Percentiles rank a stretch among this genome's conserved stretches.
These are phyloP conservation scores for Rhaphigaster nebulosa DNA, from an alignment of 2,888 invertebrate genomes.

Conservation along the genomic window DNA sequence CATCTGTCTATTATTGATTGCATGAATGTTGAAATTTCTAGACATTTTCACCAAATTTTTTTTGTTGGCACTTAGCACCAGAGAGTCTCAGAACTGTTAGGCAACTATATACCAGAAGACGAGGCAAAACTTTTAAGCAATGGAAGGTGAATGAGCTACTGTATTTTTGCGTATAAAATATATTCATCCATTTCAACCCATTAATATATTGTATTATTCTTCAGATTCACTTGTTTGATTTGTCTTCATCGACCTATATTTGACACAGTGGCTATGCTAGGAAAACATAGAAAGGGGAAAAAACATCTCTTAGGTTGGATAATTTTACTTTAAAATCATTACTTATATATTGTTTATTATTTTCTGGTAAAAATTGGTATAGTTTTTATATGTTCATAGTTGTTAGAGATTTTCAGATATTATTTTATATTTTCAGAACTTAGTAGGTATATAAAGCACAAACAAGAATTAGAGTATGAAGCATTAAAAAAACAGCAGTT, in stretches of 20 bases:
- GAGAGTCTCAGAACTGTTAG: slow-evolving; percentile 65
- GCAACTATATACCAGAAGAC: slow-evolving; percentile 65
- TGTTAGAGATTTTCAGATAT: neutral
- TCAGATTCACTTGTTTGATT: slow-evolving; percentile 66
- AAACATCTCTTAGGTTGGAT: slow-evolving; percentile 65
- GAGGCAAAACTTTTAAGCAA: slow-evolving; percentile 66
- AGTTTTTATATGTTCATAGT: neutral
- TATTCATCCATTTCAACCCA: neutral
- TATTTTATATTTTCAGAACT: slow-evolving; percentile 65
- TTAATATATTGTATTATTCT: slow-evolving; percentile 41
- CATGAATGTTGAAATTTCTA: no score
- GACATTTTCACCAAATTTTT: no score
- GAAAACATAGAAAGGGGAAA: slow-evolving; percentile 66
- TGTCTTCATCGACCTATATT: slow-evolving; percentile 66
- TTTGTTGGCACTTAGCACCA: slow-evolving; percentile 62
- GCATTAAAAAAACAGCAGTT: slow-evolving; percentile 58
- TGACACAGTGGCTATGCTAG: slow-evolving; percentile 65
- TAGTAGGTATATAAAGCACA: slow-evolving; percentile 65
- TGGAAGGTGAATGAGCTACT: slow-evolving; percentile 64
- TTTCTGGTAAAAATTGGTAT: neutral
- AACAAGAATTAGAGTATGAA: slow-evolving; percentile 64
- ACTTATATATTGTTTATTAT: neutral
- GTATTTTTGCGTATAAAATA: neutral
- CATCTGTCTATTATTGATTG: no score
- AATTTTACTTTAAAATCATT: neutral